phyloP scores from a whole-genome alignment of 2,797 vertebrate species.

The Tragopan temminckii region DNA sequence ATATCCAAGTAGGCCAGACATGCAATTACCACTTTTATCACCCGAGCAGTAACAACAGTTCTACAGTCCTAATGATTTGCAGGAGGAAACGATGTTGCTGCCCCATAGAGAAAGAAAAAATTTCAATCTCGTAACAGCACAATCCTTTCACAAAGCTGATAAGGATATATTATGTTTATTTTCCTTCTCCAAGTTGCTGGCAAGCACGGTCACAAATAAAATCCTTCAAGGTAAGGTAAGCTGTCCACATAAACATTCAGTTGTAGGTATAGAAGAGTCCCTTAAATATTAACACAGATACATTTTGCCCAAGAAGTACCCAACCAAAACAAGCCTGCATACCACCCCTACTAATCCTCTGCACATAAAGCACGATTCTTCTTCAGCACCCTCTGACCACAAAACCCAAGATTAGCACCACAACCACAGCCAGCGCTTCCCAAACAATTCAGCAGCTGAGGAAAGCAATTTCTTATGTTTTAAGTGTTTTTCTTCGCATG shows the following conservation, averaged over 20 bases:
- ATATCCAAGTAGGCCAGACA: neutral
- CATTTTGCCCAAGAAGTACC: neutral
- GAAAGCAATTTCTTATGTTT: neutral
- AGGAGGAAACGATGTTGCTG: neutral
- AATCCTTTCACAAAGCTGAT: neutral
- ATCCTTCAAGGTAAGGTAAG: neutral
- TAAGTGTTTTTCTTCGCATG: neutral
- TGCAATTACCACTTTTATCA: neutral
- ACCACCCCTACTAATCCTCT: too few species aligned
- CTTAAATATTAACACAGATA: neutral
- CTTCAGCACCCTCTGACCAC: neutral
- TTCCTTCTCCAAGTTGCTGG: neutral
- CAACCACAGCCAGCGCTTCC: neutral
- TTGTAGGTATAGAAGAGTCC: neutral
- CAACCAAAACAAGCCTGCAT: neutral
- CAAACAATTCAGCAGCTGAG: neutral
- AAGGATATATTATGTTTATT: neutral
- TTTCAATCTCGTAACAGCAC: neutral
- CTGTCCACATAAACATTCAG: neutral
- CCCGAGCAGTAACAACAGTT: neutral
- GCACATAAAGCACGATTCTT: neutral
- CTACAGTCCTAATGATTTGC: neutral
- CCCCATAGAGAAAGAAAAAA: neutral
- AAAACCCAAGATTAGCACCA: neutral
- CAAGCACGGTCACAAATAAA: neutral